Evolutionary conservation across 1,140 invertebrate species (phyloP), one percentile per base, ranked within the genome.

Genomic region (Sycobia sp.): DNA sequence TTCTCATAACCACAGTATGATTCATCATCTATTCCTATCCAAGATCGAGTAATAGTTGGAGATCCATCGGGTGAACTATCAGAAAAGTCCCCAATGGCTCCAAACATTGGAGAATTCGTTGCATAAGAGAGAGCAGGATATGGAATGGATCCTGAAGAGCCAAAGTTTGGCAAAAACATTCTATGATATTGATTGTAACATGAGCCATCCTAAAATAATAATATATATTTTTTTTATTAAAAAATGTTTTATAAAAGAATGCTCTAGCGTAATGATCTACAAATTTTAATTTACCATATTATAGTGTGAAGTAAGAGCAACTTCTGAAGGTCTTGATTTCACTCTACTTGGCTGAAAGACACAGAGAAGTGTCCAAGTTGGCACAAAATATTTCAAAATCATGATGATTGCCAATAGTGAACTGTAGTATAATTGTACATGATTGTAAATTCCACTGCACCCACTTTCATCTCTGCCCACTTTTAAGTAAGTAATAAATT

Each of bases 361-460:
- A 66, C 77, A 79, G 54, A 86, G 70, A 71, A 85, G 76, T 55
- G 79, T 79, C 83, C 84, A 85, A 54, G 81, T 83, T 46, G 84
- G 84, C 46, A 84, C 62, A 22, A 84, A 74, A 59, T 81, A 81
- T 73, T 85, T 84, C 9, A 82, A 58, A 29, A 84, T 70, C 69
- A 80, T 80, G 50, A 85, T 77, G 14, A 76, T 61, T 23, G 75
- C 71, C 62, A 82, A 78, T 9, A 83, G 69, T 10, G 81, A 73
- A 16, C 83, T 83, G 66, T 84, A 85, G 29, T 84, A 74, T 29
- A 82, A 60, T 67, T 86, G 83, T 1, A 71, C 73, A 68, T 84
- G 78, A 51, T 76, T 81, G 79, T 84, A 85, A 67, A 85, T 79
- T 51, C 77, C 81, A 75, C 84, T 84, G 67, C 84, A 85, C 5